These are phyloP conservation scores for Alosa sapidissima DNA, from an alignment of 2,797 vertebrate genomes.

Conservation along the genomic window DNA sequence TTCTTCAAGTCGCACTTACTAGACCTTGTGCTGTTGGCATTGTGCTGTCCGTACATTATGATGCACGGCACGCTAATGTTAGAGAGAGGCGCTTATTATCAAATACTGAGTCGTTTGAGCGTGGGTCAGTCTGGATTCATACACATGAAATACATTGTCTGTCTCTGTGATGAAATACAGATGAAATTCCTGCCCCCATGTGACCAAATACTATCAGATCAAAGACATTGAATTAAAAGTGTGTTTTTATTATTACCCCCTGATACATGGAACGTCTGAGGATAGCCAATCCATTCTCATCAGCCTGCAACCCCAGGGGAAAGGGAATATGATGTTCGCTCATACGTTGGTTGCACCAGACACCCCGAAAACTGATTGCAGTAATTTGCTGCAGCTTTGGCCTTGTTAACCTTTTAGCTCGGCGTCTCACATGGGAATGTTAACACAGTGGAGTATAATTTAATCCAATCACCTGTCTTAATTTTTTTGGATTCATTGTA, in stretches of 20 bases:
- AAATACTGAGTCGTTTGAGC: not conserved
- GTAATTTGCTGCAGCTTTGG: not conserved
- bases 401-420: constrained; percentile 9
- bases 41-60: not conserved
- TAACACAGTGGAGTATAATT: constrained; percentile 1
- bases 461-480: not conserved
- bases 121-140: not conserved
- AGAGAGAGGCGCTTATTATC: not conserved
- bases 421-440: not conserved
- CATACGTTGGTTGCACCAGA: not conserved
- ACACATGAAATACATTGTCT: not conserved
- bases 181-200: not conserved
- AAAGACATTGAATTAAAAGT: constrained; percentile 3
- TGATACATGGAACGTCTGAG: not conserved
- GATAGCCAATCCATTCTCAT: not conserved
- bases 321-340: not conserved
- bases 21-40: not conserved
- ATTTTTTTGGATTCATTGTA: constrained; percentile 6
- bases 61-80: not conserved
- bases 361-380: not conserved
- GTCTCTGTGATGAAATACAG: not conserved
- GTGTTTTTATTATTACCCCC: not conserved
- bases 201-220: not conserved
- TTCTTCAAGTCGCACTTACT: not conserved
- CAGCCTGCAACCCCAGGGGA: not conserved